phyloP scores from a whole-genome alignment of 2,888 invertebrate species.

The Hedya salicella region DNA sequence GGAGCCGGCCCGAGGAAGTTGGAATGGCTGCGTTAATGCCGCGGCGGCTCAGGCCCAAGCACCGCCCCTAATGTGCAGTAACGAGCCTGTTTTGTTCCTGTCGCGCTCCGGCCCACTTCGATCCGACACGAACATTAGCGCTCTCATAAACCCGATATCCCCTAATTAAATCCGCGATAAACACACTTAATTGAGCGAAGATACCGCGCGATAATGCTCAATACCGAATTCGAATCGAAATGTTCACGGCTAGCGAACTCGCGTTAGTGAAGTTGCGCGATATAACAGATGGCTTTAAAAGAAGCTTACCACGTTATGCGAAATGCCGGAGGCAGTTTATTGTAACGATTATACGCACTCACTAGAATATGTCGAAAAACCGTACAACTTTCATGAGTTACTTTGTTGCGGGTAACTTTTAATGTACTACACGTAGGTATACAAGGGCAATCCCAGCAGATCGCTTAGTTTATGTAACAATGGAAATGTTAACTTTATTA shows the following conservation, averaged over 20 bases:
- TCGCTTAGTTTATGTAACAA: neutral
- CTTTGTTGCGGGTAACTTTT: slow-evolving; percentile 20
- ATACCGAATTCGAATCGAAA: slow-evolving; percentile 11
- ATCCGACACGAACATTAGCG: slow-evolving; percentile 35
- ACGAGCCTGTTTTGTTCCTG: slow-evolving; percentile 60
- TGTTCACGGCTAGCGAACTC: slow-evolving; percentile 5
- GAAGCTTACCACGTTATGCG: neutral
- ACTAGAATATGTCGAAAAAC: slow-evolving; percentile 4
- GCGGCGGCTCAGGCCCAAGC: slow-evolving; percentile 39
- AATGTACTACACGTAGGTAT: neutral
- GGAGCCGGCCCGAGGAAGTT: slow-evolving; percentile 60
- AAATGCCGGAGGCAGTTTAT: slow-evolving; percentile 13
- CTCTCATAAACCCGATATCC: slow-evolving; percentile 32
- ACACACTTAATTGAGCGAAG: slow-evolving; percentile 37
- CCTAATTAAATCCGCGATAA: slow-evolving; percentile 36
- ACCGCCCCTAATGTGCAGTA: slow-evolving; percentile 61
- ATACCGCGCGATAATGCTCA: slow-evolving; percentile 21
- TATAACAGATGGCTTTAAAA: slow-evolving; percentile 8
- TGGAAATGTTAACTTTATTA: neutral
- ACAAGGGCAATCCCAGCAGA: neutral
- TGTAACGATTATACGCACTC: slow-evolving; percentile 9
- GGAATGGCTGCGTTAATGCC: slow-evolving; percentile 58
- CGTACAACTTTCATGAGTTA: slow-evolving; percentile 2
- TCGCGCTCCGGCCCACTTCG: slow-evolving; percentile 44
- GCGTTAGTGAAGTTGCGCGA: slow-evolving; percentile 18